Evolutionary conservation across 2,113 vertebrate genomes (phyloP).

Genomic region (Esox niger): DNA sequence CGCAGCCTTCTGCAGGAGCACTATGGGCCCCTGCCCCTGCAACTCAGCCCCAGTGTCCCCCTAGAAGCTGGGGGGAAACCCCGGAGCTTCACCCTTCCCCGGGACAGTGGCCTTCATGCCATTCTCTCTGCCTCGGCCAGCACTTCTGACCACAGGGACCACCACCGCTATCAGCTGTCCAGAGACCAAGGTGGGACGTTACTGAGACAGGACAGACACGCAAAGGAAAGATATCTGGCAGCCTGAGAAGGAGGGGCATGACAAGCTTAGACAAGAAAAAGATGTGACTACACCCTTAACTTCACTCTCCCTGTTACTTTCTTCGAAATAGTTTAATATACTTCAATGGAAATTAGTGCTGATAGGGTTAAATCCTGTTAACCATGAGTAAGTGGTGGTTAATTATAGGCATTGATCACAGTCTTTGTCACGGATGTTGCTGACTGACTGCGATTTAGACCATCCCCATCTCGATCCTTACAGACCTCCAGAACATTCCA

Average conservation of each 20-base stretch:
- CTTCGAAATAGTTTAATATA: neutral
- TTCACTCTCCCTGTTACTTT: neutral
- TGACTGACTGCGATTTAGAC: constrained; percentile 49
- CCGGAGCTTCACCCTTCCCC: constrained; percentile 93
- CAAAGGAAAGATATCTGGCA: neutral
- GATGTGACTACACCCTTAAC: neutral
- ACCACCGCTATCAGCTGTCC: constrained; percentile 74
- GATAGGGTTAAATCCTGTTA: neutral
- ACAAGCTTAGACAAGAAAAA: neutral
- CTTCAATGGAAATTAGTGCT: neutral
- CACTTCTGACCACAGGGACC: constrained; percentile 76
- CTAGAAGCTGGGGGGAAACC: constrained; percentile 77
- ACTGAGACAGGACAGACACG: neutral
- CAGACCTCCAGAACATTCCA: constrained; percentile 48
- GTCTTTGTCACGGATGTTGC: constrained; percentile 36
- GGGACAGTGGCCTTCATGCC: constrained; percentile 92
- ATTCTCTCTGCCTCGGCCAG: constrained; percentile 81
- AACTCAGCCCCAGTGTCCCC: constrained; percentile 55
- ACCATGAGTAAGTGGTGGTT: constrained; percentile 25
- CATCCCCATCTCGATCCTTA: constrained; percentile 32
- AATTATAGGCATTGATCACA: constrained; percentile 30
- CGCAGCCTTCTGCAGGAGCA: constrained; percentile 90
- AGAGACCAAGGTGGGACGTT: constrained; percentile 67
- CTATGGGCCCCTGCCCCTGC: constrained; percentile 80
- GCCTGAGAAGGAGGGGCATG: neutral